Percentiles rank a stretch among this genome's conserved stretches.
Conservation (phyloP, 2,888 invertebrate genomes). For the Busseola fusca region DNA sequence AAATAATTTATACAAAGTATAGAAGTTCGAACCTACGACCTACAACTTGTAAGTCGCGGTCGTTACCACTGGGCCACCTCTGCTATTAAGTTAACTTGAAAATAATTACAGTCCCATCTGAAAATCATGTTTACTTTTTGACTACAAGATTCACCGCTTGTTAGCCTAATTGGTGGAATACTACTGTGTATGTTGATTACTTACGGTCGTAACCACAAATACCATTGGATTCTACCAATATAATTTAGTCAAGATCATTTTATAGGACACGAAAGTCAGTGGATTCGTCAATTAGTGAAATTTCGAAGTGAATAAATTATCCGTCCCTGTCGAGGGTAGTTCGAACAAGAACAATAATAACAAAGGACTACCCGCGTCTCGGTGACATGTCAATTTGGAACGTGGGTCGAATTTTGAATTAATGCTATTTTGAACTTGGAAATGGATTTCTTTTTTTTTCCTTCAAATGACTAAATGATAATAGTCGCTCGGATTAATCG, state of each 20-base stretch:
- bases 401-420: conserved; percentile 16
- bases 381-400: conserved; percentile 22
- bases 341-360: conserved; percentile 20
- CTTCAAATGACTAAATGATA: background rate
- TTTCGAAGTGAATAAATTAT: conserved; percentile 45
- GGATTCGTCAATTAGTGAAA: conserved; percentile 49
- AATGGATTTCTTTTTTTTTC: background rate
- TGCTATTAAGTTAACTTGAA: background rate
- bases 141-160: background rate
- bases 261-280: conserved; percentile 17
- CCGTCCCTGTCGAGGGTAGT: conserved; percentile 22
- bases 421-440: conserved; percentile 4
- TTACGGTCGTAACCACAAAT: background rate
- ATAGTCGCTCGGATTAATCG: too few relatives aligned
- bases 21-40: too few relatives aligned
- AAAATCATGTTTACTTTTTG: background rate
- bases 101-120: background rate
- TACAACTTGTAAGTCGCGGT: too few relatives aligned
- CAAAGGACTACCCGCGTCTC: conserved; percentile 37
- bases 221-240: conserved; percentile 2
- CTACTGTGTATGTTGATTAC: background rate
- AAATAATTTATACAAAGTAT: too few relatives aligned
- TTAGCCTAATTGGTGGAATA: background rate
- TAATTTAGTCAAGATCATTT: conserved; percentile 23
- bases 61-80: too few relatives aligned